Evolutionary conservation across 1,140 invertebrate genomes (phyloP), one percentile per base, ranked within the genome.

Genomic region (Tetramorium simillimum): DNA sequence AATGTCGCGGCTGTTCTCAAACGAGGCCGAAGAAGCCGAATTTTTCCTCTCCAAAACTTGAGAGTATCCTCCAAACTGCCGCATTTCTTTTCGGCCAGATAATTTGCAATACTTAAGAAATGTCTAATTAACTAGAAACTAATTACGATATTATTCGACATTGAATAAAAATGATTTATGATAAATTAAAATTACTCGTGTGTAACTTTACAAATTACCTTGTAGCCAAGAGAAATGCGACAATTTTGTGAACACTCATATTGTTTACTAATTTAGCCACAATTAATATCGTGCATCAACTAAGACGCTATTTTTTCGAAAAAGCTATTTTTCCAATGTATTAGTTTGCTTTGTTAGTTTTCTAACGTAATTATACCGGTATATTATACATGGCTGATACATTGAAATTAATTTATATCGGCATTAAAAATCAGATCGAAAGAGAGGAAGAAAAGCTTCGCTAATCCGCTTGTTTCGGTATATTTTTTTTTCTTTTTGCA

Each of bases 1-100:
- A 91, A 91, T 91, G 87, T 90, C 89, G 87, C 89, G 82, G 81
- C 81, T 81, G 88, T 90, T 91, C 85, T 85, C 14, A 69, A 90
- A 75, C 81, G 86, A 81, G 60, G 62, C 49, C 24, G 40, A 73
- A 82, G 37, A 82, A 75, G 80, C 24, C 40, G 24, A 84, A 84
- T 62, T 75, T 75, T 1, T 40, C 40, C 53, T 84, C 53, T 84
- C 14, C 24, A 37, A 33, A 60, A 46, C 2, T 46, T 67, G 21
- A 5, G 24, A 51, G 24, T 46, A 43, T 75, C 3, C 24, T n/a
- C 1, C 7, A 56, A 84, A 49, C 6, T 62, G 43, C 21, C 80
- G 43, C 69, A 21, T 1, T 70, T 75, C 37, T 28, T 7, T 49
- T 46, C 18, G 5, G 33, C 21, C 5, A 70, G 3, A 43, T 18